A percentile compares a stretch with the other conserved stretches of the same genome.
These are phyloP conservation scores for Loris lydekkerianus DNA, from an alignment of 2,797 vertebrate genomes.

Conservation along the genomic window DNA sequence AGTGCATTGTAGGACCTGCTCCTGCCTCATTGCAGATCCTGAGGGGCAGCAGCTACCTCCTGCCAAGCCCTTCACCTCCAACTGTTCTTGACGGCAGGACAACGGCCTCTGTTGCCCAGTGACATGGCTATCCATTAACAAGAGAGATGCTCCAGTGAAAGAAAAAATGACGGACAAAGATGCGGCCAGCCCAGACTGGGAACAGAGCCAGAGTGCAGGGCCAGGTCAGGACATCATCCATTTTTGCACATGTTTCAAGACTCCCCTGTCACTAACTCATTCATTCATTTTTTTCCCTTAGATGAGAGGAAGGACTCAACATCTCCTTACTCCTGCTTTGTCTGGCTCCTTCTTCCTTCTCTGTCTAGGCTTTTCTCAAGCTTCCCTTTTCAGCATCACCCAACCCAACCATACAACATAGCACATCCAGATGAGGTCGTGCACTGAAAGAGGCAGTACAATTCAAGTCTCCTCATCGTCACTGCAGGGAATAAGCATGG, in stretches of 20 bases:
- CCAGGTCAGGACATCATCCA: background rate
- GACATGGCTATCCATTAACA: background rate
- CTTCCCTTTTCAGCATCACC: background rate
- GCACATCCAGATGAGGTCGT: background rate
- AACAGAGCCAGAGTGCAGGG: no score
- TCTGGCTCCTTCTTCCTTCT: background rate
- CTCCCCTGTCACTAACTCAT: background rate
- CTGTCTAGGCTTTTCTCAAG: background rate
- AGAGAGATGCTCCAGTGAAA: background rate
- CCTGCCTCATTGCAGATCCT: background rate
- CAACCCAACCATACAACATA: background rate
- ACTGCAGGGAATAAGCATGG: background rate
- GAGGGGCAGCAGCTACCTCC: background rate
- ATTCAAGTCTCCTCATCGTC: background rate
- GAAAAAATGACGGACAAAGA: background rate
- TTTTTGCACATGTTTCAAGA: background rate
- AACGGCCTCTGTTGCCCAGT: background rate
- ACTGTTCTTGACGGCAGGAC: background rate
- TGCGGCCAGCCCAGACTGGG: no score
- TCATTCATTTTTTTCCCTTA: background rate
- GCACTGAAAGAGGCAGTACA: background rate
- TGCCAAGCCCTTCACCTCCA: background rate
- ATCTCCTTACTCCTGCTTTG: background rate
- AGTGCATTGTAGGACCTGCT: background rate
- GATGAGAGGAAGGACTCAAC: background rate